These are phyloP conservation scores for Physeter macrocephalus DNA, from an alignment of 2,113 vertebrate genomes.

Conservation along the genomic window DNA sequence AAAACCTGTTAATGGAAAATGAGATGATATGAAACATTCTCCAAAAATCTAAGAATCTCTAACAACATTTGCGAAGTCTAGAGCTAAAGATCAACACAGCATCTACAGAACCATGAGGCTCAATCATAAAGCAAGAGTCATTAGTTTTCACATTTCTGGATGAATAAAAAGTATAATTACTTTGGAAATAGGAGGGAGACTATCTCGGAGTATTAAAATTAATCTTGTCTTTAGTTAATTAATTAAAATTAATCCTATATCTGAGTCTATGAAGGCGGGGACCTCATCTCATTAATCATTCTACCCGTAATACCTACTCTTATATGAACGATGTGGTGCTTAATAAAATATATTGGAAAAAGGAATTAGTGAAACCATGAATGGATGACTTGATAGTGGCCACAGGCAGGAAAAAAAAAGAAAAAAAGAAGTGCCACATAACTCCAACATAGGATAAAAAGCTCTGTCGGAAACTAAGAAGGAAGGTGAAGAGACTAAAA, in stretches of 20 bases:
- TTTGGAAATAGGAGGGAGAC: slow-evolving; percentile 40
- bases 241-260: slow-evolving; percentile 57
- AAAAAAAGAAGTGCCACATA: neutral
- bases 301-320: neutral
- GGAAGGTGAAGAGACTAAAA: neutral
- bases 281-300: slow-evolving; percentile 21
- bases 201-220: slow-evolving; percentile 36
- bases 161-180: slow-evolving; percentile 60
- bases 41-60: neutral
- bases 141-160: slow-evolving; percentile 32
- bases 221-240: slow-evolving; percentile 56
- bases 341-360: slow-evolving; percentile 46
- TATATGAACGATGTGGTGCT: slow-evolving; percentile 9
- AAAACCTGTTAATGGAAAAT: neutral
- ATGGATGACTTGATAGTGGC: neutral
- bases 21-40: neutral
- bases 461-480: neutral
- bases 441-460: neutral
- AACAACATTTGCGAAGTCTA: neutral
- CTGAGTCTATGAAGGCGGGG: neutral
- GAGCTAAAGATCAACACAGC: neutral
- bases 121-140: neutral
- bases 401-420: neutral
- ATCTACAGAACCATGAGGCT: neutral
- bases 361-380: neutral